Base-by-base conservation (phyloP, 2,888 invertebrate genomes). In the Cheilosia pagana region DNA sequence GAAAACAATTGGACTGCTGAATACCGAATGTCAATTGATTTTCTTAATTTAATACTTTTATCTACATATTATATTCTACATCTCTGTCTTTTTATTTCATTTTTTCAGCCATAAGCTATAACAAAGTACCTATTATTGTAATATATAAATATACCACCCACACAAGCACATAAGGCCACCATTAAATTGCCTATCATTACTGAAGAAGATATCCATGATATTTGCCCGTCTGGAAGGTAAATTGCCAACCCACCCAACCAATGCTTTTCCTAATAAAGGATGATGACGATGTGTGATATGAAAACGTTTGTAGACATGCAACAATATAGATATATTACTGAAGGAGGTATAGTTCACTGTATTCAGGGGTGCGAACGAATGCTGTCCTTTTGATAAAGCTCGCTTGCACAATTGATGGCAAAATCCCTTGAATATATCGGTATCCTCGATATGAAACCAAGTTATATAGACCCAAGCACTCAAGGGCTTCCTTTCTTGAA, bases 161-260 rank as follows among this genome's bases (percentile, higher is more conserved):
- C 50, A n/a, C 52, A 55, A 62, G 25, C 35, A 25, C 25, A 74
- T 48, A 57, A 16, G 65, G 57, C 48, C 25, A 28, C 25, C 57
- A 62, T 43, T 53, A 74, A 74, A 63, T 45, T 43, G 63, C 45
- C 63, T 74, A 74, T 65, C 74, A 65, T 48, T 48, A 10, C 48
- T 31, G 35, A 59, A 59, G 59, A 70, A 59, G 59, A 59, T 70
- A 59, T 59, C 48, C 59, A 23, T 59, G 74, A 75, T 75, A 65
- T 48, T 57, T 75, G 57, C 19, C 55, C 48, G 63, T 21, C 50
- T 19, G 59, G 16, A 43, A 53, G 39, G 23, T 31, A 31, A 31
- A 31, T 10, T 10, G 10, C 65, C 45, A 55, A 45, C 31, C 8
- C 25, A 67, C 14, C 31, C 55, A 31, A 39, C 16, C 25, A 14